Evolutionary conservation across 2,797 vertebrate genomes (phyloP), one percentile per base, ranked within the genome.

Genomic region (Chromobotia macracanthus): DNA sequence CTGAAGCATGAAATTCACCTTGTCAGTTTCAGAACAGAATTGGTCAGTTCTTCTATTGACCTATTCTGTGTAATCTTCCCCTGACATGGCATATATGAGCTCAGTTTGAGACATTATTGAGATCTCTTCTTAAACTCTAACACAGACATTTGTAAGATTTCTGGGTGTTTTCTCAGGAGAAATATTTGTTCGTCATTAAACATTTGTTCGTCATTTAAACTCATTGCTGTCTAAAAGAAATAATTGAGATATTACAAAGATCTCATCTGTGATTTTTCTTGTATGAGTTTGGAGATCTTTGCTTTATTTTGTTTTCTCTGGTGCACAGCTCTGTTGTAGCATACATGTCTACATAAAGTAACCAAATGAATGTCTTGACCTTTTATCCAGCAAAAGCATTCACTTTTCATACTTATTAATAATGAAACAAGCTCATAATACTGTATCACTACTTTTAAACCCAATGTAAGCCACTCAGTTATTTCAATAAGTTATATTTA

Each of bases 1-100:
- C 51, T 44, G 21, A n/a, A 28, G 60, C n/a, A 18, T 69, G 48
- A 63, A 61, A 19, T 46, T 77, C 7, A 61, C 19, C 72, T 58
- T 51, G 41, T 66, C 21, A 46, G 38, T 76, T 12, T 50, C 13
- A 61, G 11, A 16, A 35, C 18, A 13, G 3, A 67, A 15, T 6
- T 53, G 1, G 19, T 5, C 23, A 25, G 61, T 3, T 28, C 25
- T 61, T 60, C 3, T 1, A 2, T 61, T 60, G 5, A 60, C 56
- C 19, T 28, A 4, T 28, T 41, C 38, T 41, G 8, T 41, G 28
- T n/a, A n/a, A n/a, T n/a, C n/a, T n/a, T n/a, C n/a, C n/a, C n/a
- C 35, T 38, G 35, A 38, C n/a, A n/a, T n/a, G 35, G 35, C 0
- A 38, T 38, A 7, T 38, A 5, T 38, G 5, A 7, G 5, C 35